These are phyloP conservation scores for Trichogramma pretiosum DNA, from an alignment of 1,140 invertebrate genomes.

Conservation along the genomic window DNA sequence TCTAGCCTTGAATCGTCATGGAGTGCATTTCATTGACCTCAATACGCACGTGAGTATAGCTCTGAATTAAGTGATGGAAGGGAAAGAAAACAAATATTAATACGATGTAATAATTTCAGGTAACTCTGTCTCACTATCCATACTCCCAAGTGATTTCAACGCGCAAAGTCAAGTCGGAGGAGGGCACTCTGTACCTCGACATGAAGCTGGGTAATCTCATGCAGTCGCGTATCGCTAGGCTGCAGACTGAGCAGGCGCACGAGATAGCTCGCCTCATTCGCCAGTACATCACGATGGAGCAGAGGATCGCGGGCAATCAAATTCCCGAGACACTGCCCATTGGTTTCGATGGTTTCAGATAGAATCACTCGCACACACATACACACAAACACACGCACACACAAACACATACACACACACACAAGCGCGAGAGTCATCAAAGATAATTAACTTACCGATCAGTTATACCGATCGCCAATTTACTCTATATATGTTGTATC, in stretches of 20 bases:
- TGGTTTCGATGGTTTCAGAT: conserved; percentile 42
- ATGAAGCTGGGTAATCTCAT: conserved; percentile 95
- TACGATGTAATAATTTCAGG: conserved; percentile 50
- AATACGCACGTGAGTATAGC: conserved; percentile 73
- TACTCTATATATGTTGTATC: too few species aligned
- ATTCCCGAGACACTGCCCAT: too few species aligned
- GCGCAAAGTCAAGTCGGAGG: conserved; percentile 83
- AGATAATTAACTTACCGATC: too few species aligned
- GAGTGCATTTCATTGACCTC: conserved; percentile 88
- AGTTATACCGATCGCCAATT: too few species aligned
- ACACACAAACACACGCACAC: too few species aligned
- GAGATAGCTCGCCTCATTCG: conserved; percentile 90
- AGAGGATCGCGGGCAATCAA: conserved; percentile 44
- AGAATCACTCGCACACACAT: too few species aligned
- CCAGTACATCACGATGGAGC: conserved; percentile 89
- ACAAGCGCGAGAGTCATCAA: too few species aligned
- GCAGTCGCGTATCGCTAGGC: conserved; percentile 87
- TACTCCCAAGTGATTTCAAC: conserved; percentile 94
- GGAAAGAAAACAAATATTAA: too few species aligned
- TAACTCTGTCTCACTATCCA: conserved; percentile 82
- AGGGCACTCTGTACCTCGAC: conserved; percentile 87
- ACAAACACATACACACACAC: too few species aligned
- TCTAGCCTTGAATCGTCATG: conserved; percentile 83
- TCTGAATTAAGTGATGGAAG: too few species aligned
- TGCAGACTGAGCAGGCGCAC: conserved; percentile 95